Conservation (phyloP, 2,113 vertebrate genomes). For the Oceanodroma tethys region DNA sequence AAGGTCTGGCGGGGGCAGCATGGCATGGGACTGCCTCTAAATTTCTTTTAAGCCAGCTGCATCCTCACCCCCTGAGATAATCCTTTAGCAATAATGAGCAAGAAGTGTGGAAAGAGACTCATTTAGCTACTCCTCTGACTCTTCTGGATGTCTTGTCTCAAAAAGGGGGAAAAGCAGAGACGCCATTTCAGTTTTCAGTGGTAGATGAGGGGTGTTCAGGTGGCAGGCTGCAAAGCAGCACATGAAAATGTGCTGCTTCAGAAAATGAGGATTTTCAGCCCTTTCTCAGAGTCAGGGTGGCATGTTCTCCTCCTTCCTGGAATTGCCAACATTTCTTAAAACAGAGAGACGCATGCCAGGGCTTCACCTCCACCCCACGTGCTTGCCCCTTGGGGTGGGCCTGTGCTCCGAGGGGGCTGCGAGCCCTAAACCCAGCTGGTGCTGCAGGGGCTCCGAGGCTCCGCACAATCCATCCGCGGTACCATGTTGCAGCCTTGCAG, state of each 20-base stretch:
- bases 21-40: rapidly evolving
- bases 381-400: background rate
- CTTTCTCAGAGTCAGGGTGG: background rate
- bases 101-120: background rate
- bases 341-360: background rate
- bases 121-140: background rate
- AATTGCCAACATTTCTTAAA: background rate
- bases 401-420: background rate
- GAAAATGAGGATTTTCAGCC: background rate
- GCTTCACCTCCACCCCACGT: background rate
- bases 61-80: background rate
- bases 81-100: background rate
- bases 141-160: background rate
- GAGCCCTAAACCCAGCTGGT: rapidly evolving
- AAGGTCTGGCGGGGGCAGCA: background rate
- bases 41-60: background rate
- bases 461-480: background rate
- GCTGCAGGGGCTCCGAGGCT: background rate
- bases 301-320: background rate
- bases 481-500: rapidly evolving
- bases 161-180: background rate
- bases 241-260: background rate
- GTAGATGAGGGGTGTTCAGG: background rate
- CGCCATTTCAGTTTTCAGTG: background rate
- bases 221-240: background rate